A percentile compares a stretch with the other conserved stretches of the same genome.
phyloP scores from a whole-genome alignment of 2,797 vertebrate species.

The Sebastes trivittatus region DNA sequence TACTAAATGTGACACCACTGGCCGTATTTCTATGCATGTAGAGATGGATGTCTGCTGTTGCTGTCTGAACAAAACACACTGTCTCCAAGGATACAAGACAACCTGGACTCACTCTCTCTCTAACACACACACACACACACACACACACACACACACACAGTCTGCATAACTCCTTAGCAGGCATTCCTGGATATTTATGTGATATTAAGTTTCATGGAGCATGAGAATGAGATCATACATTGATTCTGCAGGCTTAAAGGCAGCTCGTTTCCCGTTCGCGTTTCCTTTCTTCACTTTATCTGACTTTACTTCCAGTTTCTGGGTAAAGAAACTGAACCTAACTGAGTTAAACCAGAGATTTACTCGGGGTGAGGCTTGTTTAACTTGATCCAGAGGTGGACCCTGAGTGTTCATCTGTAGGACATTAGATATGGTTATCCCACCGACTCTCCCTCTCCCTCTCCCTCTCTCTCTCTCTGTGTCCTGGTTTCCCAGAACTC shows the following conservation, averaged over 20 bases:
- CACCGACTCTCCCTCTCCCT: slow-evolving; percentile 20
- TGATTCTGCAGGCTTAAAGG: slow-evolving; percentile 53
- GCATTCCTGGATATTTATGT: slow-evolving; percentile 71
- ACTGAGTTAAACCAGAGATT: slow-evolving; percentile 34
- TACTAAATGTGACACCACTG: not conserved
- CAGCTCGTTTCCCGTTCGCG: slow-evolving; percentile 16
- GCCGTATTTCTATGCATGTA: slow-evolving; percentile 19
- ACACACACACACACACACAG: not conserved
- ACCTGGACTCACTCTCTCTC: slow-evolving; percentile 33
- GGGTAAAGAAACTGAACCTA: slow-evolving; percentile 25
- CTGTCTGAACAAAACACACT: slow-evolving; percentile 53
- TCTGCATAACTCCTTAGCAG: slow-evolving; percentile 67
- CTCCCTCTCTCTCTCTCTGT: not conserved
- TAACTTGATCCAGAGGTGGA: slow-evolving; percentile 40
- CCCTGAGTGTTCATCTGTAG: slow-evolving; percentile 58
- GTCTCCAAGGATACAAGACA: slow-evolving; percentile 57
- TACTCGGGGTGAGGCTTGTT: slow-evolving; percentile 21
- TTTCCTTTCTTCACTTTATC: slow-evolving; percentile 22
- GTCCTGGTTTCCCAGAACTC: slow-evolving; percentile 62
- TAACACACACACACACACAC: slow-evolving; percentile 11
- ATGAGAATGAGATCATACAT: slow-evolving; percentile 70
- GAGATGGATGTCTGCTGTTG: slow-evolving; percentile 25
- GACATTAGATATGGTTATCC: slow-evolving; percentile 65
- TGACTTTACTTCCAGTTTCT: slow-evolving; percentile 19
- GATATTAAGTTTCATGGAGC: slow-evolving; percentile 73